A percentile compares a stretch with the other conserved stretches of the same genome.
These are phyloP conservation scores for Craseonycteris thonglongyai DNA, from an alignment of 2,113 vertebrate species.

Conservation along the genomic window DNA sequence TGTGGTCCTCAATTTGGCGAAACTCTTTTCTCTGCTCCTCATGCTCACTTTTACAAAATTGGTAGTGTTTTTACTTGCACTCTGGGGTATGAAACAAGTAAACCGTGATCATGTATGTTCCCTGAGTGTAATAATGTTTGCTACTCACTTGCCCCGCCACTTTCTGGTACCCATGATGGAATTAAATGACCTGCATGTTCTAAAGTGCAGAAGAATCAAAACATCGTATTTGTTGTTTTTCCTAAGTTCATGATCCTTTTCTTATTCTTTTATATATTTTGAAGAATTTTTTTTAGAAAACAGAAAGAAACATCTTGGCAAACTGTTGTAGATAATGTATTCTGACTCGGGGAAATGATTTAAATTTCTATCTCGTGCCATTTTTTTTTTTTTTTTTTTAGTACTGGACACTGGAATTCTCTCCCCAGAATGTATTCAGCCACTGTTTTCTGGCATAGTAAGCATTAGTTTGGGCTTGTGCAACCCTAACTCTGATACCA, in stretches of 20 bases:
- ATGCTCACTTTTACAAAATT: background rate
- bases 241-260: background rate
- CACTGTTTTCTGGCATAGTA: background rate
- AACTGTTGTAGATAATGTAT: background rate
- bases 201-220: background rate
- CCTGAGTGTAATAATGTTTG: background rate
- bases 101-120: background rate
- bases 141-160: background rate
- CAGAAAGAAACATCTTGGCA: background rate
- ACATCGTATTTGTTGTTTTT: background rate
- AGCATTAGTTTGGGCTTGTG: background rate
- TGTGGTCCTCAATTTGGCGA: background rate
- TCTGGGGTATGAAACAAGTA: background rate
- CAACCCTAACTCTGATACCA: background rate
- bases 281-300: background rate
- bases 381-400: too few species aligned
- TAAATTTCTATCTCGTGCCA: background rate
- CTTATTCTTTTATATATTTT: background rate
- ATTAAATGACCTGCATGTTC: background rate
- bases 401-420: rapidly evolving
- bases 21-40: background rate
- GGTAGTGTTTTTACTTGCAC: background rate
- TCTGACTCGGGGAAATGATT: background rate
- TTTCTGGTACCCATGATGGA: background rate
- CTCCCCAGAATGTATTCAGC: background rate